A percentile compares a stretch with the other conserved stretches of the same genome.
phyloP scores from a whole-genome alignment of 2,113 vertebrate species.

The Arizona elegans region DNA sequence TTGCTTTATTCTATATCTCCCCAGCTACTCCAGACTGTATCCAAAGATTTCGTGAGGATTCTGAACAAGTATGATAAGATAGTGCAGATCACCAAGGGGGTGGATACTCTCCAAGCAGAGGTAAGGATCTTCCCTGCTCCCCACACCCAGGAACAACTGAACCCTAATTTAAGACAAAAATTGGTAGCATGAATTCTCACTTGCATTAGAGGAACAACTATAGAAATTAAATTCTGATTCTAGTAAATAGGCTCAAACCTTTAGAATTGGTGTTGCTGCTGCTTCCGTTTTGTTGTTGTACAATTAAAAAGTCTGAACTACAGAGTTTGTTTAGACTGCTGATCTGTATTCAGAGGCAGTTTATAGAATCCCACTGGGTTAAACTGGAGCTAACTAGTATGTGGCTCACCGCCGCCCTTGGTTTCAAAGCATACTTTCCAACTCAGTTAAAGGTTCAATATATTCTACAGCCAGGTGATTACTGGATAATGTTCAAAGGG shows the following conservation, averaged over 20 bases:
- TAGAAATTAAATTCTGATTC: background rate
- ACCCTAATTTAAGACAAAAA: background rate
- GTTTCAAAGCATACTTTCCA: background rate
- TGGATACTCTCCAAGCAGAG: slow-evolving; percentile 9
- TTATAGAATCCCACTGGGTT: background rate
- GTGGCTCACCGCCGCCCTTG: background rate
- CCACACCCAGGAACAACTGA: background rate
- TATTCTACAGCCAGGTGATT: background rate
- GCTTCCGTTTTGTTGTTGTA: background rate
- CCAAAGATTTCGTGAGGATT: slow-evolving; percentile 23
- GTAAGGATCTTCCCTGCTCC: background rate
- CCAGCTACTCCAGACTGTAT: background rate
- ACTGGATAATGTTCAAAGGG: background rate
- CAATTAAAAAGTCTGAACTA: background rate
- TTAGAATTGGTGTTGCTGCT: background rate
- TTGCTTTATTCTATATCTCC: background rate
- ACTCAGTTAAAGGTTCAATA: background rate
- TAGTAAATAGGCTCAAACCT: background rate
- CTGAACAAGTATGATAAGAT: background rate
- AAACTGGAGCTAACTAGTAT: background rate
- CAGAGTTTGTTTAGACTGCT: background rate
- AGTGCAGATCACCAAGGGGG: background rate
- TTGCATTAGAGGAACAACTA: background rate
- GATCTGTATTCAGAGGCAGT: background rate
- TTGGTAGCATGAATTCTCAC: background rate